Evolutionary conservation across 2,888 invertebrate genomes (phyloP), one percentile per base, ranked within the genome.

Genomic region (Cyrtodaria siliqua): DNA sequence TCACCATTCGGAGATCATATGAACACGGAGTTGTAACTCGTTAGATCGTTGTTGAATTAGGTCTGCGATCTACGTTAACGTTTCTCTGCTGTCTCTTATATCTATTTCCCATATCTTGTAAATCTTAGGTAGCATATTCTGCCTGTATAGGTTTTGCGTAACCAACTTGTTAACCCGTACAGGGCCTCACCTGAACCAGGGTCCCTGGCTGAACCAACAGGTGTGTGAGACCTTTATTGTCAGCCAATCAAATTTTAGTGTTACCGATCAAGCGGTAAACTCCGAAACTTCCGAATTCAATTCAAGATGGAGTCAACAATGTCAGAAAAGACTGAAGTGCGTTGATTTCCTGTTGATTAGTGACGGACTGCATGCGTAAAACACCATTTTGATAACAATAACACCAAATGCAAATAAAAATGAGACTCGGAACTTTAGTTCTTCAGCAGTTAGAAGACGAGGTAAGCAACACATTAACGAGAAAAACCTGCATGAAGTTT

Each of bases 371-470:
- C 23, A 14, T 3, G 14, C 20, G 9, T 16, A 20, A 33, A 47
- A 27, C n/a, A 20, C 29, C 3, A 12, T 14, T 27, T 53, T 29
- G 20, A 50, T 16, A 16, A 24, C 14, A 57, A 23, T 44, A 42
- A 2, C 33, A 29, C 12, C 63, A 44, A 63, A 80, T 80, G 76
- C 75, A 76, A 64, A 64, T 80, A 29, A 76, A 77, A 77, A 89
- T 89, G 88, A 86, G 86, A 73, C 77, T 88, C 55, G 89, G 87
- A 67, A 86, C 87, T 27, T 77, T 88, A 62, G 86, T 88, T 70
- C 82, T 88, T 55, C 86, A 88, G 70, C 87, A 88, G 64, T 78
- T 89, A 49, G 88, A 87, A 61, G 87, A 88, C 67, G 88, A 89
- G 89, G 89, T 89, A 71, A 70, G 72, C 61, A 24, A 42, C 23